Base-by-base conservation (phyloP, 2,888 invertebrate genomes). In the Ecdyonurus torrentis region DNA sequence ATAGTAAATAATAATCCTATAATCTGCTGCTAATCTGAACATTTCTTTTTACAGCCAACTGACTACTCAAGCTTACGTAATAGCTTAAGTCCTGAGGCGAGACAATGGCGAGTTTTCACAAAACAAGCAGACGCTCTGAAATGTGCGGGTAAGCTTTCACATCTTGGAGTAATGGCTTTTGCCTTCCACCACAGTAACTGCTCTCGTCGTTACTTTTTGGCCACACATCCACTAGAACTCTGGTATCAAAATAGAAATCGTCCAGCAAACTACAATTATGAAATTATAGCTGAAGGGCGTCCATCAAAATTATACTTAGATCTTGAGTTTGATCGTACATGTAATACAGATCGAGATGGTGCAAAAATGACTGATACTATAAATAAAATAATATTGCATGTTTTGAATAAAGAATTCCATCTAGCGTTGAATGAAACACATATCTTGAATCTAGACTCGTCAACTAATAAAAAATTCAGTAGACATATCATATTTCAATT, bases 231-330 rank as follows among this genome's bases (percentile, higher is more conserved):
- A 0, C 71, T 72, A 66, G 69, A 73, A 15, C 77, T 75, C 66
- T 78, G 78, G 77, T 70, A 70, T 67, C 66, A 67, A 18, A 66
- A 67, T 23, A 69, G 68, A 53, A 63, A 68, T 2, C 62, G 66
- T 0, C 69, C 73, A 52, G 61, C 70, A 20, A 71, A 74, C 66
- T 74, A 75, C 62, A 71, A 74, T 0, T 79, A 78, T 68, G 79
- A 79, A 74, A 75, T 79, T 2, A 78, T 79, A 64, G 71, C 74
- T 19, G 75, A 76, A 67, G 73, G 74, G 66, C 67, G 72, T n/a
- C 77, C 77, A 0, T 79, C 80, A 66, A 79, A 79, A 69, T 68
- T 82, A 22, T 83, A 82, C 69, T 79, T 82, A 70, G 82, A 83
- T 70, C 71, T 83, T 24, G 82, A 83, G 69, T 83, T 75, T 69